Base-by-base conservation (phyloP, 2,113 vertebrate species). In the Pituophis catenifer region DNA sequence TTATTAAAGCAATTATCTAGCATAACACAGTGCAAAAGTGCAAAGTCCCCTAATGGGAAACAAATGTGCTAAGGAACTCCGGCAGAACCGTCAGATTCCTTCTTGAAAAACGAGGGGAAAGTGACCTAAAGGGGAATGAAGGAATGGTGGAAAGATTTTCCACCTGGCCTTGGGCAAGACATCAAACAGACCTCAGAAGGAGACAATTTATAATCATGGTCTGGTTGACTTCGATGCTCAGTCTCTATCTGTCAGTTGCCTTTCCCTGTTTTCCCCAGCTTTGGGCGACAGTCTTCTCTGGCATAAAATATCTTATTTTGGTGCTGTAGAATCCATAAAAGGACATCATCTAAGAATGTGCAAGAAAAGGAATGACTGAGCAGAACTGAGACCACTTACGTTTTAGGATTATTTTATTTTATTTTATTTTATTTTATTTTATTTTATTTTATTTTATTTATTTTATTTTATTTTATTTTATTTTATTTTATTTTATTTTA, bases 1-100 rank as follows among this genome's bases (percentile, higher is more conserved):
- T 98, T 98, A 98, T 98, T 98, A 98, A 97, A 98, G 97, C 97
- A 98, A 98, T 98, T 98, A 98, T 97, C 97, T 98, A 98, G 97
- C 98, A 98, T 97, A 98, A 98, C 98, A 98, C 96, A 97, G 97
- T 21, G 89, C 86, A 97, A 97, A 93, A 96, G 62, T 96, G 91
- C 93, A 96, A 97, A 97, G 97, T 97, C 97, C 96, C 97, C 97
- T 98, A 98, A 98, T 98, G 97, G 97, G 97, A 98, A 98, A 97
- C 98, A 98, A 98, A 98, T 98, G 98, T 97, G 96, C 96, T 94
- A 93, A 95, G 94, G 95, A 93, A 96, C 96, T 95, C 90, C 90
- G 95, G 96, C 92, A 89, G 96, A 90, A 96, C 97, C 97, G 96
- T 95, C 89, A 89, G 96, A 96, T 94, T 97, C 97, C 95, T 98